Evolutionary conservation across 2,888 invertebrate genomes (phyloP), one percentile per base, ranked within the genome.

Genomic region (Lamellibrachia columna): DNA sequence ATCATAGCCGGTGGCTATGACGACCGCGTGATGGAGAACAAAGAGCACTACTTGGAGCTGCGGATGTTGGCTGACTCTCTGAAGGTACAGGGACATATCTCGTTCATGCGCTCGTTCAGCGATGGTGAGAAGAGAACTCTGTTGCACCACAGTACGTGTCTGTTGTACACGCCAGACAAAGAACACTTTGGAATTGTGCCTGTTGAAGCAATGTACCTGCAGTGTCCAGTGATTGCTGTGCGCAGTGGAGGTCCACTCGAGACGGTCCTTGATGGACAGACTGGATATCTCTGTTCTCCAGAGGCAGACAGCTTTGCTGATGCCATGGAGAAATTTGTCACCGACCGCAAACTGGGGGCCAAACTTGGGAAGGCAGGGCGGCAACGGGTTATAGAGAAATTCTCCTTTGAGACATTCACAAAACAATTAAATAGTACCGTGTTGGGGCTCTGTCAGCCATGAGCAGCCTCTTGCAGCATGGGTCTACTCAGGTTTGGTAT

Each of bases 121-220:
- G 99, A 99, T 96, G 96, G 97, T 90, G 97, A 98, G 93, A 99
- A 99, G 97, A 97, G 98, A 7, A 97, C 98, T 22, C 97, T 99
- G 52, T 97, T 99, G n/a, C 97, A 97, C 75, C 97, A 97, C 93
- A 98, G 98, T 94, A 97, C 97, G 92, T 98, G 98, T 94, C 97
- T 99, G 52, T 96, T 99, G 52, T 99, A 99, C 96, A 99, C 99
- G 8, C 99, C 99, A 1, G 98, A 98, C 3, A 98, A 98, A 96
- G 99, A 99, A 96, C 99, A 99, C 97, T 99, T 99, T 97, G 99
- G 99, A 7, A 99, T 99, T 95, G 99, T 99, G 9, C 99, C 99
- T 0, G 97, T 99, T 92, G 99, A 99, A 97, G 99, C 99, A 0
- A 99, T 99, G 99, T 98, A 98, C 96, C 98, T 98, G 96, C 97